Base-by-base conservation (phyloP, 1,140 invertebrate species). In the Sinella curviseta region DNA sequence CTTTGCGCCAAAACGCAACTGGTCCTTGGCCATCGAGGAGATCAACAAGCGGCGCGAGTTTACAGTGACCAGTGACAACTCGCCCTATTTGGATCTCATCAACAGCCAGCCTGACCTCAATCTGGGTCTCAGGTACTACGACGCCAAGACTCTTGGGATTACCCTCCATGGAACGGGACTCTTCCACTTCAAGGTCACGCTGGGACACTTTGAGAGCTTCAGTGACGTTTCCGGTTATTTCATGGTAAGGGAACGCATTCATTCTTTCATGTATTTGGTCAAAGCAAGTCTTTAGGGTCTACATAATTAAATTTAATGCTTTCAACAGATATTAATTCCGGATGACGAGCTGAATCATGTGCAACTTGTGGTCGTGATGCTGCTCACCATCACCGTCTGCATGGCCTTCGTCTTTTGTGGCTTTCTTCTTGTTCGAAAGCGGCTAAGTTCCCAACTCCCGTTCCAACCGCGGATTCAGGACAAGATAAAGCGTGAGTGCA, bases 171-270 rank as follows among this genome's bases (percentile, higher is more conserved):
- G 80, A 3, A 78, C 77, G n/a, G 80, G 80, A 20, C 67, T 81
- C n/a, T 81, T 78, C 36, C 80, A 81, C 35, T 81, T 81, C 34
- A 39, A 39, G 30, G 80, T 57, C 12, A 30, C 1, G 0, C 35
- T 81, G n/a, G 80, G 77, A 28, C 3, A 73, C 0, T 78, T 76
- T 67, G 78, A 78, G 24, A 76, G 34, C 30, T 81, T 81, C 48
- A 67, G 60, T 1, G 77, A 81, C 12, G 80, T 81, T 30, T 57
- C 70, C 26, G 77, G 54, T 1, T 81, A 81, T 35, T 39, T 81
- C 24, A 3, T 78, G 30, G 77, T 81, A 78, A n/a, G 24, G n/a
- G 12, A 60, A 17, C 14, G n/a, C 24, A 60, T n/a, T 65, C 8
- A 26, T 14, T 48, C 20, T 48, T 48, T 8, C 20, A 20, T 48